Evolutionary conservation across 2,888 invertebrate genomes (phyloP).

Genomic region (Lacanobia oleracea): DNA sequence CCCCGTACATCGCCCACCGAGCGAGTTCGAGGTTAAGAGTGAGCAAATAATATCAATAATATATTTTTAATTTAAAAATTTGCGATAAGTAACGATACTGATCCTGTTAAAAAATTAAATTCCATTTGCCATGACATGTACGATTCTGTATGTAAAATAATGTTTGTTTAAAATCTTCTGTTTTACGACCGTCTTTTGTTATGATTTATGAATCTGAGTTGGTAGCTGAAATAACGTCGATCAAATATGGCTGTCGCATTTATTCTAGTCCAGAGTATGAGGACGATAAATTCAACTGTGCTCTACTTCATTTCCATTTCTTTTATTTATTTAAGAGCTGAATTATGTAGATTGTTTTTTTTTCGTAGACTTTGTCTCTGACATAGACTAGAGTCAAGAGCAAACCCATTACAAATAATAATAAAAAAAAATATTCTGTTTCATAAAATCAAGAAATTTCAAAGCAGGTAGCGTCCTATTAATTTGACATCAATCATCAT

Average conservation of each 20-base stretch:
- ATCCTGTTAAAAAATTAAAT: neutral
- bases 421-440: no score
- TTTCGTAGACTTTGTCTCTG: no score
- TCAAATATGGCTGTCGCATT: conserved; percentile 11
- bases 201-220: neutral
- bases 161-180: neutral
- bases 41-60: neutral
- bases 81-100: neutral
- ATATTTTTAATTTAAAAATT: neutral
- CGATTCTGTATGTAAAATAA: neutral
- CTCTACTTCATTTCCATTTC: neutral
- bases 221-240: neutral
- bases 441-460: neutral
- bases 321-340: neutral
- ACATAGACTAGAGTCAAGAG: no score
- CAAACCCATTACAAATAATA: no score
- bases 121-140: neutral
- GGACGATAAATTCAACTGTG: neutral
- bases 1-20: neutral
- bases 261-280: neutral
- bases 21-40: neutral
- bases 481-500: conserved; percentile 1
- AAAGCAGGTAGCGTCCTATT: neutral
- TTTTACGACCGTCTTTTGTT: neutral
- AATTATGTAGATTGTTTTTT: neutral